Conservation (phyloP, 2,797 vertebrate genomes). For the Scleropages formosus region DNA sequence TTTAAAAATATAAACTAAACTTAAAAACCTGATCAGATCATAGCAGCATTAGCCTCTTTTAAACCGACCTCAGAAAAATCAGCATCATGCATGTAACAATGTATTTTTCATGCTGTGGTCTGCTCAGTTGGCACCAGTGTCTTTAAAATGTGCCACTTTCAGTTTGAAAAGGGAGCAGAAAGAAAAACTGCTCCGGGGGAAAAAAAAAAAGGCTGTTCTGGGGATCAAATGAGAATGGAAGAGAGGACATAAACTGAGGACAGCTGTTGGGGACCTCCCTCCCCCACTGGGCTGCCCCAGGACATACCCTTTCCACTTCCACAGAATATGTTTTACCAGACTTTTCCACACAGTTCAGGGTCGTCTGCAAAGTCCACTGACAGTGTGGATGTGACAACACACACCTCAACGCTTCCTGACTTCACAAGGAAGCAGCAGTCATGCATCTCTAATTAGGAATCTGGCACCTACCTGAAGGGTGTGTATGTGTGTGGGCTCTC, state of each 20-base stretch:
- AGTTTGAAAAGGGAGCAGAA: no score
- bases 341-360: no score
- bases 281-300: background rate
- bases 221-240: no score
- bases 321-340: background rate
- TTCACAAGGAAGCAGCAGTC: slow-evolving; percentile 6
- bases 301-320: background rate
- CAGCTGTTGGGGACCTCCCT: background rate
- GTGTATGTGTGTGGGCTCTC: background rate
- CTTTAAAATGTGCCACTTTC: background rate
- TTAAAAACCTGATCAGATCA: background rate
- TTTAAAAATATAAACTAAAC: background rate
- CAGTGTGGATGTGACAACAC: no score
- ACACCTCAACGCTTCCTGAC: background rate
- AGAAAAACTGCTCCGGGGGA: no score
- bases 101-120: slow-evolving; percentile 14
- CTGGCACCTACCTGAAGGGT: background rate
- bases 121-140: background rate
- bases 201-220: no score
- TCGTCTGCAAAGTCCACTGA: no score
- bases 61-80: background rate
- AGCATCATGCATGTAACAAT: background rate
- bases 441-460: background rate
- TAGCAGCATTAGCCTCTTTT: background rate
- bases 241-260: background rate